These are phyloP conservation scores for Garra rufa DNA, from an alignment of 2,113 vertebrate genomes.

Conservation along the genomic window DNA sequence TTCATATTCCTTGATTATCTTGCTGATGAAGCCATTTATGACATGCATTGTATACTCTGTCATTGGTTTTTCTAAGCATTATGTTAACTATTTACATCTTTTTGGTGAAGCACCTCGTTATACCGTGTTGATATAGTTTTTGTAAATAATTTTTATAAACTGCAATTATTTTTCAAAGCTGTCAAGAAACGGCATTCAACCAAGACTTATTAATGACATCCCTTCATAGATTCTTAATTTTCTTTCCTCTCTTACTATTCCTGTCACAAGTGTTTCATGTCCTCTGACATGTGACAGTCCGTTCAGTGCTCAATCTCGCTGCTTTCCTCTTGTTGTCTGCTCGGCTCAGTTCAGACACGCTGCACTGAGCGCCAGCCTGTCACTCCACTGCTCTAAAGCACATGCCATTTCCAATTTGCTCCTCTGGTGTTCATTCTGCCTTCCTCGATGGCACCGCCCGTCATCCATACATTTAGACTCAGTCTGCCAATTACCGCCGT, in stretches of 20 bases:
- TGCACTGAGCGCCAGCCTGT: conserved; percentile 41
- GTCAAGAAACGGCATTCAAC: background rate
- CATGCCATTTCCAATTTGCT: conserved; percentile 62
- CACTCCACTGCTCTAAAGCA: conserved; percentile 56
- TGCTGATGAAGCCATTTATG: background rate
- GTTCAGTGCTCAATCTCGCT: conserved; percentile 30
- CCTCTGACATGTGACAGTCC: conserved; percentile 58
- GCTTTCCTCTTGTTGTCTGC: conserved; percentile 43
- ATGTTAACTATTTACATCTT: background rate
- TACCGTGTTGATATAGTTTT: background rate
- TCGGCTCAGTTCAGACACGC: conserved; percentile 40
- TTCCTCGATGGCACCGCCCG: conserved; percentile 8
- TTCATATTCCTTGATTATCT: too few relatives aligned
- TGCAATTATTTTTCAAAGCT: background rate
- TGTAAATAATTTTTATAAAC: background rate
- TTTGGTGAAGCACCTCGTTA: background rate
- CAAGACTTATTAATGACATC: background rate
- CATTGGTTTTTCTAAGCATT: too few relatives aligned
- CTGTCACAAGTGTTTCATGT: conserved; percentile 42
- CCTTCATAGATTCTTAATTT: background rate
- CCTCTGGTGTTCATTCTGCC: conserved; percentile 44
- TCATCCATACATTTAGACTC: conserved; percentile 17
- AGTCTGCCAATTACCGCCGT: conserved; percentile 35
- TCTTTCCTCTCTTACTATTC: background rate
- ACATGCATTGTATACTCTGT: background rate